Evolutionary conservation across 2,797 vertebrate genomes (phyloP), one percentile per base, ranked within the genome.

Genomic region (Poecilia picta): DNA sequence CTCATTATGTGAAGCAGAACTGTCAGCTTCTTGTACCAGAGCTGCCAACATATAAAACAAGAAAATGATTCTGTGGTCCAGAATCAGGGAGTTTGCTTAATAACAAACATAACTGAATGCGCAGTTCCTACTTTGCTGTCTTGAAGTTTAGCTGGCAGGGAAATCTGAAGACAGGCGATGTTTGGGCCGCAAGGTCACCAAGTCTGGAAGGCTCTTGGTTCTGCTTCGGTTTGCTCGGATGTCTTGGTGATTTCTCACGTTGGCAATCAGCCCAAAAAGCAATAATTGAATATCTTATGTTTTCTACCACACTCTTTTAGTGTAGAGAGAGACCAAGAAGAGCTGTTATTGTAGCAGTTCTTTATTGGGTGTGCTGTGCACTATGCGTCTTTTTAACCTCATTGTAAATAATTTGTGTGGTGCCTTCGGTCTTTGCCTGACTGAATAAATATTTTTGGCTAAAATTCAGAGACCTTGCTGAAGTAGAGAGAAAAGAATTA

Each of bases 391-490:
- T 45, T 71, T 46, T 71, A 45, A 46, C 25, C n/a, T 45, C 2
- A 71, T 71, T 71, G 41, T 16, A 25, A 45, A 71, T 28, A n/a
- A 70, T 45, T 46, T 71, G 25, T 71, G 41, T 71, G 43, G 2
- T 71, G 25, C 25, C n/a, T 68, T 41, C 1, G 5, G 39, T 81
- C 74, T 45, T 64, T 68, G 53, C 49, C 66, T 33, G 31, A 62
- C 73, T 82, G 75, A 86, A 75, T 86, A 78, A 86, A 87, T 85
- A 83, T 53, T 75, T 89, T 85, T 88, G 82, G 76, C 81, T 55
- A 68, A 87, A 90, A 91, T 76, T 88, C 86, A 78, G 75, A 85
- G 79, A 79, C 88, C 78, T 47, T 76, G 74, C 78, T 64, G 45
- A 90, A 90, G n/a, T n/a, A 71, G 70, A 72, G 78, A 82, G 80